phyloP scores from a whole-genome alignment of 2,888 invertebrate genomes.

The Eristalis pertinax region DNA sequence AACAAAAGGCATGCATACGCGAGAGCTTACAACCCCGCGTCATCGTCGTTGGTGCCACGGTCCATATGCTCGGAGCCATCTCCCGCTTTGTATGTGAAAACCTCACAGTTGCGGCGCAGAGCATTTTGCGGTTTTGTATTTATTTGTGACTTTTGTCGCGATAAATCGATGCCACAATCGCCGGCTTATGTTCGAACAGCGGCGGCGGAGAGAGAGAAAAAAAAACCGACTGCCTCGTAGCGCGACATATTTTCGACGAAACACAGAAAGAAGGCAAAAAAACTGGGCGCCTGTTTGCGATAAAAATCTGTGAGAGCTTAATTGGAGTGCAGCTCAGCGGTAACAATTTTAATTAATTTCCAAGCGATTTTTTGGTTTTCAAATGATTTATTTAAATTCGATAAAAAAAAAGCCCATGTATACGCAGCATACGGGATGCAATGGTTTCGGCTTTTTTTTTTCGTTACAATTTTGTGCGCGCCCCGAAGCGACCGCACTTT shows the following conservation, averaged over 20 bases:
- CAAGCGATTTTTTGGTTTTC: slow-evolving; percentile 32
- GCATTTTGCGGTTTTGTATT: slow-evolving; percentile 26
- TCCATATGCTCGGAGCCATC: not conserved
- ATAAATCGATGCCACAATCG: slow-evolving; percentile 57
- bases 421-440: slow-evolving; percentile 12
- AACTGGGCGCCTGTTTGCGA: slow-evolving; percentile 6
- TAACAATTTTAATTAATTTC: slow-evolving; percentile 56
- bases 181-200: slow-evolving; percentile 10
- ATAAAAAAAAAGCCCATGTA: slow-evolving; percentile 19
- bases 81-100: not conserved
- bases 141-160: slow-evolving; percentile 15
- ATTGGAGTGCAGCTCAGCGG: slow-evolving; percentile 51
- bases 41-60: not conserved
- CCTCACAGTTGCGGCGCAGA: not conserved
- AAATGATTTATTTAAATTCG: slow-evolving; percentile 48
- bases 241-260: not conserved
- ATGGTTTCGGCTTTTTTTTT: not conserved
- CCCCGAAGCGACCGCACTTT: not conserved
- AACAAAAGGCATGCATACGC: not conserved
- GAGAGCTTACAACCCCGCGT: not conserved
- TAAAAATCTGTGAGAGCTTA: slow-evolving; percentile 52
- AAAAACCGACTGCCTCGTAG: not conserved
- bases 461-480: slow-evolving; percentile 1
- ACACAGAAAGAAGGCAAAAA: slow-evolving; percentile 10
- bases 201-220: not conserved